Percentiles rank a stretch among this genome's conserved stretches.
Evolutionary conservation across 2,113 vertebrate genomes (phyloP).

Genomic region (Carassius gibelio): DNA sequence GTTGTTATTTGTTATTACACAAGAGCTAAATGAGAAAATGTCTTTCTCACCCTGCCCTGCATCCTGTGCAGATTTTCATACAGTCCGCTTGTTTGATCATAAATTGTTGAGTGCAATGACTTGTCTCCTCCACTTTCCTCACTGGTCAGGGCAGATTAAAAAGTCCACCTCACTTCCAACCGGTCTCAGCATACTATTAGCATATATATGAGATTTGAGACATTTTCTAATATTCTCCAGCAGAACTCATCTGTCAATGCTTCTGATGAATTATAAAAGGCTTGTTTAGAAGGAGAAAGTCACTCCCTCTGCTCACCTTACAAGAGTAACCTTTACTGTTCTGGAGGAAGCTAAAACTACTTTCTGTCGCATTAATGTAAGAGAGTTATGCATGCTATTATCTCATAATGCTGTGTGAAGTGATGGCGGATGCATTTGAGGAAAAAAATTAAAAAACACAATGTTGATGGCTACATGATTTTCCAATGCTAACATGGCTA

Average conservation of each 20-base stretch:
- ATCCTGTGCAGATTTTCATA: constrained; percentile 77
- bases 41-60: constrained; percentile 58
- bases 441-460: neutral
- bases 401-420: constrained; percentile 50
- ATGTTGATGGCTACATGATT: constrained; percentile 30
- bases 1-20: constrained; percentile 87
- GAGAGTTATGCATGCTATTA: constrained; percentile 60
- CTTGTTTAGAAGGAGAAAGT: constrained; percentile 87
- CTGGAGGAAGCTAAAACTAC: constrained; percentile 52
- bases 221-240: constrained; percentile 99
- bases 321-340: constrained; percentile 72
- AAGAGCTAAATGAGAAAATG: constrained; percentile 86
- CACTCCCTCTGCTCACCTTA: constrained; percentile 61
- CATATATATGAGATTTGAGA: constrained; percentile 99
- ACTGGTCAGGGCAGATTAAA: constrained; percentile 98
- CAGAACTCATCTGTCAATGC: constrained; percentile 99
- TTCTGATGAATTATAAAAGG: constrained; percentile 99
- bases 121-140: constrained; percentile 96
- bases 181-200: constrained; percentile 98
- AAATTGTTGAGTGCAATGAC: constrained; percentile 92
- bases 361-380: constrained; percentile 63
- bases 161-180: constrained; percentile 87
- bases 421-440: constrained; percentile 26
- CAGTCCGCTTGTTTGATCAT: constrained; percentile 94
- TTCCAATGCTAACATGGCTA: constrained; percentile 30